A percentile compares a stretch with the other conserved stretches of the same genome.
Evolutionary conservation across 2,797 vertebrate genomes (phyloP).

Genomic region (Enteromius anoplus): DNA sequence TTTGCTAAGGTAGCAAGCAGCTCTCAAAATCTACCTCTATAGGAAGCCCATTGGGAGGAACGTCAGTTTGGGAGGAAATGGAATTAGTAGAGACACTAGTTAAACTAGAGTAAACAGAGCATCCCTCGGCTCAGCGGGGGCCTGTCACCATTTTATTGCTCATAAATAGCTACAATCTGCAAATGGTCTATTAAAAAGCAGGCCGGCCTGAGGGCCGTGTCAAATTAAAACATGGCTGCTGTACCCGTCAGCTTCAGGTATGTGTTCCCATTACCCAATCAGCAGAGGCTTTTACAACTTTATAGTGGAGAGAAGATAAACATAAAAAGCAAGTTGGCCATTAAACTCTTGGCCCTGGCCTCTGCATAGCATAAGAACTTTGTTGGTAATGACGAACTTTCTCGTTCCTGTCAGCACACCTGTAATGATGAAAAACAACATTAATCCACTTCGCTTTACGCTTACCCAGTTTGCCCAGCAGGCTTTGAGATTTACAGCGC

Average conservation of each 20-base stretch:
- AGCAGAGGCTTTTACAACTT: conserved; percentile 16
- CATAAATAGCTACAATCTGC: conserved; percentile 48
- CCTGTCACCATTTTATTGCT: conserved; percentile 41
- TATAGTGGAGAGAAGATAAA: conserved; percentile 28
- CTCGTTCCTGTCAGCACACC: background rate
- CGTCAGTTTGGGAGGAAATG: conserved; percentile 28
- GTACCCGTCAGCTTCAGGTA: conserved; percentile 32
- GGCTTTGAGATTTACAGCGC: conserved; percentile 65
- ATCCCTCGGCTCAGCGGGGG: conserved; percentile 12
- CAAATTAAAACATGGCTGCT: conserved; percentile 58
- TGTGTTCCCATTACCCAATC: conserved; percentile 1
- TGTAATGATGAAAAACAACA: conserved; percentile 28
- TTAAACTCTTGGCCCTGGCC: conserved; percentile 13
- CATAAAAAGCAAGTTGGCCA: conserved; percentile 22
- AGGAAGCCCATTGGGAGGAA: conserved; percentile 27
- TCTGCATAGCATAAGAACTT: conserved; percentile 12
- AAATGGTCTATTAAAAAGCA: conserved; percentile 54
- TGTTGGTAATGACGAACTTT: background rate
- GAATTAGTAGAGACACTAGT: conserved; percentile 47
- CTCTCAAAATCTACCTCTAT: conserved; percentile 21
- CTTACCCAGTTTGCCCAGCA: conserved; percentile 17
- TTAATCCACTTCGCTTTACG: conserved; percentile 45
- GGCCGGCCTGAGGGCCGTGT: conserved; percentile 44
- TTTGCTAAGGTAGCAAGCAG: conserved; percentile 13
- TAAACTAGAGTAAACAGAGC: conserved; percentile 32